Percentiles rank a stretch among this genome's conserved stretches.
Evolutionary conservation across 1,140 invertebrate species (phyloP).

Genomic region (Caenorhabditis latens): DNA sequence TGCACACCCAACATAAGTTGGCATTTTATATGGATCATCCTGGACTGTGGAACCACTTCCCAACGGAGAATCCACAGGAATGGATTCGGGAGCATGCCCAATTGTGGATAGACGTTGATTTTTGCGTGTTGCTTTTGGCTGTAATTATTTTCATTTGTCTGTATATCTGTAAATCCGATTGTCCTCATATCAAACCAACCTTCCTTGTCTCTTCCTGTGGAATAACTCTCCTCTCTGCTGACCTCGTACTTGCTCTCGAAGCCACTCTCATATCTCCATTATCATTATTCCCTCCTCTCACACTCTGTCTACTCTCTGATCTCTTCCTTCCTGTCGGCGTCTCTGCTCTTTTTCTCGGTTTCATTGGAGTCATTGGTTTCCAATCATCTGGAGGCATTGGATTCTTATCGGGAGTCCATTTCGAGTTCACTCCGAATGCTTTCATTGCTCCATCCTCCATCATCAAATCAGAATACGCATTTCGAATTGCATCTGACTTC

Average conservation of each 20-base stretch:
- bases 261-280: slow-evolving; percentile 5
- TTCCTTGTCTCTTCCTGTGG: neutral
- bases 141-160: neutral
- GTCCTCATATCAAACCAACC: too few relatives aligned
- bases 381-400: slow-evolving; percentile 29
- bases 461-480: slow-evolving; percentile 47
- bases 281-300: slow-evolving; percentile 37
- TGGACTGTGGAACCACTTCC: slow-evolving; percentile 1
- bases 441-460: slow-evolving; percentile 43
- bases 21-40: slow-evolving; percentile 50
- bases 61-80: neutral
- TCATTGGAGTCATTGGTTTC: slow-evolving; percentile 45
- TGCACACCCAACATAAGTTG: slow-evolving; percentile 7
- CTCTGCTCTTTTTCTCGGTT: slow-evolving; percentile 33
- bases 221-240: slow-evolving; percentile 13
- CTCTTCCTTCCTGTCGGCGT: slow-evolving; percentile 9
- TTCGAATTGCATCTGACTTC: slow-evolving; percentile 44
- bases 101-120: slow-evolving; percentile 5
- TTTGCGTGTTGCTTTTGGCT: slow-evolving; percentile 12
- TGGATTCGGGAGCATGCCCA: slow-evolving; percentile 9
- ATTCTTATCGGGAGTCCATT: slow-evolving; percentile 45
- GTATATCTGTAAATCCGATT: too few relatives aligned
- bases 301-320: slow-evolving; percentile 35
- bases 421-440: slow-evolving; percentile 45
- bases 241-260: slow-evolving; percentile 7